Percentiles rank a stretch among this genome's conserved stretches.
Conservation (phyloP, 2,113 vertebrate species). For the Elanus axillaris region DNA sequence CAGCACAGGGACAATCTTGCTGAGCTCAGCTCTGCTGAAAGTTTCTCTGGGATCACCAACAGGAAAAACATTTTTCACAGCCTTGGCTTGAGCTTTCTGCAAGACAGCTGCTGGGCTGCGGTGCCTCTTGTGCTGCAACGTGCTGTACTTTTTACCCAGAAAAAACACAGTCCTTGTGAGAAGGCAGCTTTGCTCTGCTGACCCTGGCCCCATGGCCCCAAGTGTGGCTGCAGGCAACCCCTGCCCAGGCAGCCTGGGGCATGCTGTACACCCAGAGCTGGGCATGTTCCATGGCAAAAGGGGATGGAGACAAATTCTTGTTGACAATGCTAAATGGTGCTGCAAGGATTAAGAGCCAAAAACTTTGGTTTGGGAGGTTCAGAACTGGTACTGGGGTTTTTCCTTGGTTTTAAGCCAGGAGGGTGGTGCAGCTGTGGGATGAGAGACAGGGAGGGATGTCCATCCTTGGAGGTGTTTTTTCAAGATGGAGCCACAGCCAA, state of each 20-base stretch:
- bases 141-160: not conserved
- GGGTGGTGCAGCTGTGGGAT: not conserved
- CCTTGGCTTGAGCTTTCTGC: not conserved
- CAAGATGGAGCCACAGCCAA: not conserved
- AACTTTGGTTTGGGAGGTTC: not conserved
- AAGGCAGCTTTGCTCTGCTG: not conserved
- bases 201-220: too few relatives aligned
- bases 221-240: not conserved
- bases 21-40: not conserved
- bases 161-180: not conserved
- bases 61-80: not conserved
- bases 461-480: not conserved
- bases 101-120: accelerated
- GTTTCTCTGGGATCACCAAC: not conserved
- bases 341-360: not conserved
- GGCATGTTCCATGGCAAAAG: not conserved
- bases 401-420: not conserved
- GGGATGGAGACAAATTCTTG: not conserved
- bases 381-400: not conserved
- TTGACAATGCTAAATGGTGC: too few relatives aligned
- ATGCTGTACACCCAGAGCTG: accelerated
- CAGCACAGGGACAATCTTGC: accelerated
- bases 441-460: not conserved
- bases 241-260: not conserved
- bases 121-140: too few relatives aligned